A percentile compares a stretch with the other conserved stretches of the same genome.
These are phyloP conservation scores for Oryzias javanicus DNA, from an alignment of 2,113 vertebrate species.

Conservation along the genomic window DNA sequence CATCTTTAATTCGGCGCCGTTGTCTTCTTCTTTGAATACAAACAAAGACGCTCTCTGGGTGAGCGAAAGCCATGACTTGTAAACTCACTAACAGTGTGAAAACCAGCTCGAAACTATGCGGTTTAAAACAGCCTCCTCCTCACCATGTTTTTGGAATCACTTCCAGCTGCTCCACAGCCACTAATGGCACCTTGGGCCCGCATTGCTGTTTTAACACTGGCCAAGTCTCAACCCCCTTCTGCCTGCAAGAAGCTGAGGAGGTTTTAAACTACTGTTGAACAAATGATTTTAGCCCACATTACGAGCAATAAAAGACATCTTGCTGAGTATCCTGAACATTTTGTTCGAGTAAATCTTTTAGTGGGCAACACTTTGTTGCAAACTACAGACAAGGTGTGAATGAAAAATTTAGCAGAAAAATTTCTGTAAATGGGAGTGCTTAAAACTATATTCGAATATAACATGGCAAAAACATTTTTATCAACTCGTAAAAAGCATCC, in stretches of 20 bases:
- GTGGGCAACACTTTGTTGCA: too few relatives aligned
- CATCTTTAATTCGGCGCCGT: constrained; percentile 40
- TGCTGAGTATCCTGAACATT: constrained; percentile 44
- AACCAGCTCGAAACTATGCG: constrained; percentile 86
- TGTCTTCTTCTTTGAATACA: constrained; percentile 43
- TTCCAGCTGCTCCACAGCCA: constrained; percentile 89
- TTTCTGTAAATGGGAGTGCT: too few relatives aligned
- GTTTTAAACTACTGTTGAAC: constrained; percentile 74
- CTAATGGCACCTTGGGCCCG: constrained; percentile 78
- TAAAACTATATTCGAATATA: too few relatives aligned
- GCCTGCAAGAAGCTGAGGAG: constrained; percentile 55
- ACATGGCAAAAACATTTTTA: too few relatives aligned
- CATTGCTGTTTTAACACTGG: constrained; percentile 70
- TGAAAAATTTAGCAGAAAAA: too few relatives aligned
- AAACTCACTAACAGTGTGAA: constrained; percentile 90
- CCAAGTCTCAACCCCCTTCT: constrained; percentile 68
- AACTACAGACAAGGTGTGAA: too few relatives aligned
- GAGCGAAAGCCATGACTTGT: constrained; percentile 72
- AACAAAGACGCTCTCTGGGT: constrained; percentile 51
- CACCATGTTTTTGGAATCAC: constrained; percentile 83
- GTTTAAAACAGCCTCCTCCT: constrained; percentile 83
- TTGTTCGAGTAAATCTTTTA: constrained; percentile 27
- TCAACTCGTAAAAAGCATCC: too few relatives aligned
- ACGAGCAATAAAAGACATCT: constrained; percentile 53
- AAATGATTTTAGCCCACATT: constrained; percentile 69